A percentile compares a stretch with the other conserved stretches of the same genome.
phyloP scores from a whole-genome alignment of 2,888 invertebrate species.

The Nysson spinosus region DNA sequence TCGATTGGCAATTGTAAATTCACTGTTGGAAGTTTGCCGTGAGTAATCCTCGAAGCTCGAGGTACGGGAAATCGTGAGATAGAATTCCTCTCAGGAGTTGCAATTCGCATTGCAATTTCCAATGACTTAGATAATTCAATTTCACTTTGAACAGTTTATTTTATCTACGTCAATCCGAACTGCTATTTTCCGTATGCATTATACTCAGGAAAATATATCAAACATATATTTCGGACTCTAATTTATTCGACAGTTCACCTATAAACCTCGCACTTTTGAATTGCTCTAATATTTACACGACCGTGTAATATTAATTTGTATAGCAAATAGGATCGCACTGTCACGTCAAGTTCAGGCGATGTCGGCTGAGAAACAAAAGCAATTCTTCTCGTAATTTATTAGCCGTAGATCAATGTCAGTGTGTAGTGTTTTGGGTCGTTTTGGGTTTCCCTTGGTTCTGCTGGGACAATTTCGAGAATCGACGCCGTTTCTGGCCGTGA shows the following conservation, averaged over 20 bases:
- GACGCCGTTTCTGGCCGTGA: conserved; percentile 56
- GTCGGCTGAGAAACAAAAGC: conserved; percentile 20
- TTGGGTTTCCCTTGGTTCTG: conserved; percentile 4
- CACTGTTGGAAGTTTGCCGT: neutral
- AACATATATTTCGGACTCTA: too few species aligned
- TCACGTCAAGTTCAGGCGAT: conserved; percentile 16
- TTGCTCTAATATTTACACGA: too few species aligned
- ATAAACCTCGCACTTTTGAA: too few species aligned
- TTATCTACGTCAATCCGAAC: too few species aligned
- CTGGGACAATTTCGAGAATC: conserved; percentile 54
- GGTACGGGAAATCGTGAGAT: conserved; percentile 8
- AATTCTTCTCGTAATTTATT: conserved; percentile 58
- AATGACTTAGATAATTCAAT: neutral
- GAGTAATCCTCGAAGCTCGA: conserved; percentile 17
- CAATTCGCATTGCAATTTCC: conserved; percentile 25
- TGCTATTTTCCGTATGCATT: too few species aligned
- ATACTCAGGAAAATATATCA: too few species aligned
- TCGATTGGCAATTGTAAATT: conserved; percentile 27
- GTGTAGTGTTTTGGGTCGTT: conserved; percentile 31
- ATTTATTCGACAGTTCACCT: too few species aligned
- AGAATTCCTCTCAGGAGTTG: conserved; percentile 35
- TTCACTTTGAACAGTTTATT: neutral
- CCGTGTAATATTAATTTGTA: too few species aligned
- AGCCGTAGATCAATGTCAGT: conserved; percentile 50
- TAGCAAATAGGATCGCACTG: conserved; percentile 29